Evolutionary conservation across 2,888 invertebrate species (phyloP).

Genomic region (Glaucopsyche alexis): DNA sequence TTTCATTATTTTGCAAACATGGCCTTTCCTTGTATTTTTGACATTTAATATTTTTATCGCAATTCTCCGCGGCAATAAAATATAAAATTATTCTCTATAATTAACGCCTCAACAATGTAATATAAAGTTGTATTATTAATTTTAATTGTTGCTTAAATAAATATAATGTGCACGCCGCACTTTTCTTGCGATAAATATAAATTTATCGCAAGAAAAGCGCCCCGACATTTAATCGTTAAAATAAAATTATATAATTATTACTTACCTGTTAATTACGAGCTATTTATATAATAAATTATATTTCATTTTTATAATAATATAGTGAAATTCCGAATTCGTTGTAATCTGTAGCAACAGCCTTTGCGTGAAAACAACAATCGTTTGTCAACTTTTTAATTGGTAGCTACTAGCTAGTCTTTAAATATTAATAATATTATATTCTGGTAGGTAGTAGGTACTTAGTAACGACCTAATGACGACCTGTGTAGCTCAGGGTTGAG

Average conservation of each 20-base stretch:
- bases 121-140: neutral
- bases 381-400: neutral
- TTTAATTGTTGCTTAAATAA: conserved; percentile 23
- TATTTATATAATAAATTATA: neutral
- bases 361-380: neutral
- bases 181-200: too few relatives aligned
- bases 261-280: neutral
- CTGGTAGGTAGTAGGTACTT: too few relatives aligned
- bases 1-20: neutral
- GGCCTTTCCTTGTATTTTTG: conserved; percentile 8
- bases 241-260: conserved; percentile 21
- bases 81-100: neutral
- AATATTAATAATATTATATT: too few relatives aligned
- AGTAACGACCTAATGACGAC: too few relatives aligned
- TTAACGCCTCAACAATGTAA: conserved; percentile 24
- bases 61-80: neutral
- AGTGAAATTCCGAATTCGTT: neutral
- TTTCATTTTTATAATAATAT: neutral
- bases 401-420: too few relatives aligned
- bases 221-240: conserved; percentile 16
- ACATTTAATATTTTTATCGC: conserved; percentile 17
- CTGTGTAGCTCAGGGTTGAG: too few relatives aligned
- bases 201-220: neutral
- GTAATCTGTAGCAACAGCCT: neutral
- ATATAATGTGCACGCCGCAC: conserved; percentile 8